A percentile compares a stretch with the other conserved stretches of the same genome.
These are phyloP conservation scores for Andrena hattorfiana DNA, from an alignment of 2,888 invertebrate species.

Conservation along the genomic window DNA sequence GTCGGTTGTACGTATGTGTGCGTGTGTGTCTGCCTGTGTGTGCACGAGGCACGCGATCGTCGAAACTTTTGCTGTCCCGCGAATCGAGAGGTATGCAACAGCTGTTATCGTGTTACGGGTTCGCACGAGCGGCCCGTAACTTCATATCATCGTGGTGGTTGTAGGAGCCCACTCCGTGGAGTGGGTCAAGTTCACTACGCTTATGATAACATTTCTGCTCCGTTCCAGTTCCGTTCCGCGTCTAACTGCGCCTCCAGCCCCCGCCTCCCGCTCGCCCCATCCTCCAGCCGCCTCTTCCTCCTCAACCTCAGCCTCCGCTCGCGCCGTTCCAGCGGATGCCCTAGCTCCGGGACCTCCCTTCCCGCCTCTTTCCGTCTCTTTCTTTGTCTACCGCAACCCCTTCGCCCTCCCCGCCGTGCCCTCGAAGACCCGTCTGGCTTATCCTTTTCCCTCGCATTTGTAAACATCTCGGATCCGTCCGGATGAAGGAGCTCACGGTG, in stretches of 20 bases:
- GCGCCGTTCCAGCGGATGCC: conserved; percentile 32
- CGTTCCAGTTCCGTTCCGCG: conserved; percentile 70
- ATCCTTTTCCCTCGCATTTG: conserved; percentile 37
- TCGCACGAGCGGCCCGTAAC: conserved; percentile 83
- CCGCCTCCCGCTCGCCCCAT: conserved; percentile 17
- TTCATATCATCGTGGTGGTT: conserved; percentile 78
- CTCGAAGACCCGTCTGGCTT: conserved; percentile 8
- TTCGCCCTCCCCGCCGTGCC: not conserved
- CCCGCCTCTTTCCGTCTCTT: conserved; percentile 14
- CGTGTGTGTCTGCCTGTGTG: conserved; percentile 4
- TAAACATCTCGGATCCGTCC: conserved; percentile 41
- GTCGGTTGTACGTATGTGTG: conserved; percentile 5
- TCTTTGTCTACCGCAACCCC: conserved; percentile 10
- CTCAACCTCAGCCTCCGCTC: conserved; percentile 26
- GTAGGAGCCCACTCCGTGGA: conserved; percentile 73
- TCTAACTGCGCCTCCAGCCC: conserved; percentile 64
- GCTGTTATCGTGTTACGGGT: conserved; percentile 83
- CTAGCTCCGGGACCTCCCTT: conserved; percentile 6
- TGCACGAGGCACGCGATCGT: conserved; percentile 71
- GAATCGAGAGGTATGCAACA: conserved; percentile 79
- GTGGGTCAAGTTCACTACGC: conserved; percentile 84
- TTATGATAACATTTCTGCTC: conserved; percentile 82
- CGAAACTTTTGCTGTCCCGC: conserved; percentile 80
- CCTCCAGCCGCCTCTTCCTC: conserved; percentile 36
- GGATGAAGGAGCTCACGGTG: not conserved